Evolutionary conservation across 1,140 invertebrate species (phyloP), one percentile per base, ranked within the genome.

Genomic region (Littorina saxatilis): DNA sequence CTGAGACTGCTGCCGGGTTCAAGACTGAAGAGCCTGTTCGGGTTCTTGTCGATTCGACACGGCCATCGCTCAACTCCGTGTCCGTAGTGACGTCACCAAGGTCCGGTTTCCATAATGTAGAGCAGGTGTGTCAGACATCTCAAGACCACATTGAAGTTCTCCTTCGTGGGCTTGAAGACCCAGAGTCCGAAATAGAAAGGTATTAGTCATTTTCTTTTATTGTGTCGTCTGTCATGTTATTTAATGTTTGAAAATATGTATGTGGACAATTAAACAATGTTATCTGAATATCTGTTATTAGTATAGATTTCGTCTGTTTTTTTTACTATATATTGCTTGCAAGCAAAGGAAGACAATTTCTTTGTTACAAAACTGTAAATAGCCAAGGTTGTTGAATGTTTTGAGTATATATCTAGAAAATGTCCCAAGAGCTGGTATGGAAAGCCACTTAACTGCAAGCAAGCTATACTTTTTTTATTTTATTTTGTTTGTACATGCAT

Each of bases 121-220:
- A 79, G n/a, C 83, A 83, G 52, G 20, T 5, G 20, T 86, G 85
- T 50, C 85, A 86, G 68, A 83, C 84, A 13, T 80, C 85, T 23
- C 63, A 73, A 39, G 79, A 79, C 3, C 84, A 75, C 77, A 43
- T 84, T 5, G 81, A 86, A 40, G 75, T 84, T 11, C 61, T 29
- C 15, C 73, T 83, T 4, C 27, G 76, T 40, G 74, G 61, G n/a
- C 61, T 80, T 43, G 58, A 35, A 9, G 85, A 86, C 52, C 35
- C 70, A 5, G 81, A 86, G 50, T 74, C 81, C 35, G 85, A 63
- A 13, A 83, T 86, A 43, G 75, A 79, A 37, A 75, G 77, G 83
- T 86, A 82, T 40, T 61, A 47, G 23, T 29, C 23, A 61, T 61
- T 61, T 61, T 61, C n/a, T 5, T 61, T 7, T 23, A 5, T 61